These are phyloP conservation scores for Orthosia gothica DNA, from an alignment of 2,888 invertebrate species.

Conservation along the genomic window DNA sequence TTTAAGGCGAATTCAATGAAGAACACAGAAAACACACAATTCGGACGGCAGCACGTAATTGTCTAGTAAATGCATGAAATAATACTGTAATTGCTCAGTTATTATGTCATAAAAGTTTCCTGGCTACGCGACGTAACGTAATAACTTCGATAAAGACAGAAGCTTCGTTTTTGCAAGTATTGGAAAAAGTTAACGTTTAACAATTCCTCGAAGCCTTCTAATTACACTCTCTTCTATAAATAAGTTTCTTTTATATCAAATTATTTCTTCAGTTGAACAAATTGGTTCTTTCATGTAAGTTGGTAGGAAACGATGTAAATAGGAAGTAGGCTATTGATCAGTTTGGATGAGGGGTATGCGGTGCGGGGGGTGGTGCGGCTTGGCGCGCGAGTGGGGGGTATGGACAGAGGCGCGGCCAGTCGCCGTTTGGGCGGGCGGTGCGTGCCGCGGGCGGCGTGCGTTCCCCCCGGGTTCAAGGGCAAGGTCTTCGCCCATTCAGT, in stretches of 20 bases:
- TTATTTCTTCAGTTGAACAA: constrained; percentile 54
- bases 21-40: constrained; percentile 57
- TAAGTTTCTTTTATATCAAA: constrained; percentile 28
- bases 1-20: constrained; percentile 54
- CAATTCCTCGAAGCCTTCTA: constrained; percentile 20
- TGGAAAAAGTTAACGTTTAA: constrained; percentile 19
- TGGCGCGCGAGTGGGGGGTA: constrained; percentile 45
- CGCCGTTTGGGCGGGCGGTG: constrained; percentile 86
- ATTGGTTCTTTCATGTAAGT: constrained; percentile 65
- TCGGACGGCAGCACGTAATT: constrained; percentile 42
- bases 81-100: constrained; percentile 44
- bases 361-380: constrained; percentile 49
- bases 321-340: constrained; percentile 84
- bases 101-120: constrained; percentile 31
- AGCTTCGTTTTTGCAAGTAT: constrained; percentile 21
- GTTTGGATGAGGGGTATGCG: constrained; percentile 71
- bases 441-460: constrained; percentile 85
- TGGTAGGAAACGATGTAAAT: constrained; percentile 78
- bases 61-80: constrained; percentile 61
- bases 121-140: constrained; percentile 6
- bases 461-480: constrained; percentile 89
- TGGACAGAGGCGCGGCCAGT: constrained; percentile 79
- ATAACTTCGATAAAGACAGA: constrained; percentile 24
- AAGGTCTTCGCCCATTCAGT: constrained; percentile 89
- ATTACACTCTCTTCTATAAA: constrained; percentile 23